Evolutionary conservation across 2,113 vertebrate species (phyloP).

Genomic region (Shinisaurus crocodilurus): DNA sequence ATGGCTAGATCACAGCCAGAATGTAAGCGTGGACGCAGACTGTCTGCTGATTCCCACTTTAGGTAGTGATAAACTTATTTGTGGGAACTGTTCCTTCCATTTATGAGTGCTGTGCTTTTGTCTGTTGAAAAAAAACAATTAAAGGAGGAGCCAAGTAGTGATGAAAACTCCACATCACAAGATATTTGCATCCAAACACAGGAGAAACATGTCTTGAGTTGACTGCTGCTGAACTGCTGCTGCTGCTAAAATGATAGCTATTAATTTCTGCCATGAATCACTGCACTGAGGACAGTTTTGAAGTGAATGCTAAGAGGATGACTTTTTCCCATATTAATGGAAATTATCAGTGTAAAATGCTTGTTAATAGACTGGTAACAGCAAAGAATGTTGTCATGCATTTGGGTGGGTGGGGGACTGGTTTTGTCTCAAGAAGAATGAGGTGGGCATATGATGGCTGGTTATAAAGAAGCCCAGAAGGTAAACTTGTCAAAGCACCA

Average conservation of each 20-base stretch:
- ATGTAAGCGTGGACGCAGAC: not conserved
- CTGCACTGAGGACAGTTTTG: slow-evolving; percentile 38
- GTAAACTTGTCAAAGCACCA: slow-evolving; percentile 9
- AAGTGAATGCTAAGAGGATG: slow-evolving; percentile 44
- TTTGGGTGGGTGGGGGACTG: slow-evolving; percentile 17
- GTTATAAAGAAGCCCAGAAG: slow-evolving; percentile 39
- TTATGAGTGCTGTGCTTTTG: not conserved
- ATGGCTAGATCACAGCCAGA: not conserved
- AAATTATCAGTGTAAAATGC: slow-evolving; percentile 32
- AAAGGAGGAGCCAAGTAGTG: not conserved
- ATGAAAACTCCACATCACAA: not conserved
- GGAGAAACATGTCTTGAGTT: not conserved
- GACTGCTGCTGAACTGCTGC: slow-evolving; percentile 16
- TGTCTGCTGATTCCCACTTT: not conserved
- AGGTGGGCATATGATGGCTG: slow-evolving; percentile 15
- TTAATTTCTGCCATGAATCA: slow-evolving; percentile 48
- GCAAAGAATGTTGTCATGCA: slow-evolving; percentile 25
- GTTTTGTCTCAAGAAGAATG: slow-evolving; percentile 30
- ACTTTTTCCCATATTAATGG: slow-evolving; percentile 26
- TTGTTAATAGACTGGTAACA: slow-evolving; percentile 47
- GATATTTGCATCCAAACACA: not conserved
- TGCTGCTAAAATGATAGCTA: slow-evolving; percentile 35
- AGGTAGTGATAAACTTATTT: not conserved
- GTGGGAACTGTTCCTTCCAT: not conserved
- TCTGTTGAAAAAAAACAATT: not conserved